Evolutionary conservation across 1,140 invertebrate genomes (phyloP).

Genomic region (Coelopa frigida): DNA sequence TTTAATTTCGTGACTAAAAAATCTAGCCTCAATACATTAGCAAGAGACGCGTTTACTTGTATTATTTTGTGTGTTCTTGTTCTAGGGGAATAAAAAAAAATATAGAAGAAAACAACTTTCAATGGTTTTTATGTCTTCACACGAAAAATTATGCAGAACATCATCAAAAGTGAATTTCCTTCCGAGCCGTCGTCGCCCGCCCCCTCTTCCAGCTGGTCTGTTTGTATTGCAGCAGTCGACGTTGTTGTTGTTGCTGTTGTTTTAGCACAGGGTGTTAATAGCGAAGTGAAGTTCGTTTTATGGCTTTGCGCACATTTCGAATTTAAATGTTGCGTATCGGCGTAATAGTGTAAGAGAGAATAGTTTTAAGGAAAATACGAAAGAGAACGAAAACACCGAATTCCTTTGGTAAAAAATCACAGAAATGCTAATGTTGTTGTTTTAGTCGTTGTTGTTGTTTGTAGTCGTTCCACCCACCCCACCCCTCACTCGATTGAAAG

Average conservation of each 20-base stretch:
- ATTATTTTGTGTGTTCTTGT: no score
- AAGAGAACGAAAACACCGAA: background rate
- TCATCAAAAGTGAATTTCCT: background rate
- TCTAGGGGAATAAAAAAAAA: no score
- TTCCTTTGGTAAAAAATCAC: no score
- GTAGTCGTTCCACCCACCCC: no score
- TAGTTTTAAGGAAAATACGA: constrained; percentile 6
- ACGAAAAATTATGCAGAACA: background rate
- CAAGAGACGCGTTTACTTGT: background rate
- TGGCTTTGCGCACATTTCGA: constrained; percentile 10
- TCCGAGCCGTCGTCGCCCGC: background rate
- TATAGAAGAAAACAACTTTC: no score
- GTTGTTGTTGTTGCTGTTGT: background rate
- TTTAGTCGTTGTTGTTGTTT: no score
- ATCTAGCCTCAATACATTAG: background rate
- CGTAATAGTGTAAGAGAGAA: constrained; percentile 6
- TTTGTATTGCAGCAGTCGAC: background rate
- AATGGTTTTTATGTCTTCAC: constrained; percentile 2
- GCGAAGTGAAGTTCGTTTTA: constrained; percentile 10
- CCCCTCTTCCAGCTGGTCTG: background rate
- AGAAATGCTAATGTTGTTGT: no score
- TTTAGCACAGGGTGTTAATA: constrained; percentile 8
- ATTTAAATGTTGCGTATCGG: constrained; percentile 14
- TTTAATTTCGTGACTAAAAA: background rate
- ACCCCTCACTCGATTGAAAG: no score